These are phyloP conservation scores for Plodia interpunctella DNA, from an alignment of 1,140 invertebrate genomes.

Conservation along the genomic window DNA sequence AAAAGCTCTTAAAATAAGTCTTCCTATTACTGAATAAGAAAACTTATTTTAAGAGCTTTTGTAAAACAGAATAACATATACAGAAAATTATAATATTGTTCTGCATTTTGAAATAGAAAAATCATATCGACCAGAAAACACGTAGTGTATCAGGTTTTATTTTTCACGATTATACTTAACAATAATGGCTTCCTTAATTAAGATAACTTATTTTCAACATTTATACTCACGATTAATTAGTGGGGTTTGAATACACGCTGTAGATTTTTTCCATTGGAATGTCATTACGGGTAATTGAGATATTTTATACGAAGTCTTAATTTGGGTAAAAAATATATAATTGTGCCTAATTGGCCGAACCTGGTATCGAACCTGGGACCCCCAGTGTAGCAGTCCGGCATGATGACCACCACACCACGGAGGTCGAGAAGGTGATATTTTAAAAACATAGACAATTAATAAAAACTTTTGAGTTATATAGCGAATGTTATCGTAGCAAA, in stretches of 20 bases:
- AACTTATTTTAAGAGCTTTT: too few species aligned
- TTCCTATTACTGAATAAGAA: too few species aligned
- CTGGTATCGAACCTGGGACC: too few species aligned
- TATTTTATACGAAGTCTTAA: conserved; percentile 6
- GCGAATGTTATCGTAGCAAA: conserved; percentile 22
- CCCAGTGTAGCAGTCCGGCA: too few species aligned
- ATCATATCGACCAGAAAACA: too few species aligned
- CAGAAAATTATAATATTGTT: too few species aligned
- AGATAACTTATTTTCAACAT: background rate
- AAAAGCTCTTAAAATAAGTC: too few species aligned
- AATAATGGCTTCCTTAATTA: background rate
- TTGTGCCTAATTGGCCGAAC: background rate
- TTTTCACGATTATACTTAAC: background rate
- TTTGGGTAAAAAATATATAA: conserved; percentile 1
- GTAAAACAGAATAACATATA: too few species aligned
- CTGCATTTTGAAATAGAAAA: too few species aligned
- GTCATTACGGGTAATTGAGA: conserved; percentile 3
- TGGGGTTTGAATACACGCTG: background rate
- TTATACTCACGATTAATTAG: background rate
- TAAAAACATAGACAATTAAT: too few species aligned
- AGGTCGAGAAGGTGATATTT: background rate
- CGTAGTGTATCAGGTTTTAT: background rate
- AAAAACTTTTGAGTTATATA: too few species aligned
- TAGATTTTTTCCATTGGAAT: conserved; percentile 2
- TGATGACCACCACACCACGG: too few species aligned